These are phyloP conservation scores for Agrochola circellaris DNA, from an alignment of 2,888 invertebrate species.

Conservation along the genomic window DNA sequence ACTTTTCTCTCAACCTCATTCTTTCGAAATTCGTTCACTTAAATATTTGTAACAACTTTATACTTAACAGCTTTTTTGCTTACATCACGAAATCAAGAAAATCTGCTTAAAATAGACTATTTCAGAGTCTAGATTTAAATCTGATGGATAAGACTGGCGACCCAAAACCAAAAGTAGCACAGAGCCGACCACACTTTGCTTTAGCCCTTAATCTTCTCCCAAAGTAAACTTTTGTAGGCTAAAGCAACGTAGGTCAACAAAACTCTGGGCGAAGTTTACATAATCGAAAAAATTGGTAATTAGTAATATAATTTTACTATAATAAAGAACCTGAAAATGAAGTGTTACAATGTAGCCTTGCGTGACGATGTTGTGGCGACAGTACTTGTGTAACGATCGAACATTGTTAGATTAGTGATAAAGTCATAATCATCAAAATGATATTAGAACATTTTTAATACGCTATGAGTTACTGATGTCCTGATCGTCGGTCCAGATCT, in stretches of 20 bases:
- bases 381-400: neutral
- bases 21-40: neutral
- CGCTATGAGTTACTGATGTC: neutral
- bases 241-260: constrained; percentile 49
- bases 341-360: constrained; percentile 15
- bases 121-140: constrained; percentile 51
- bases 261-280: constrained; percentile 41
- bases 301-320: constrained; percentile 17
- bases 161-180: constrained; percentile 50
- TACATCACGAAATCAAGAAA: neutral
- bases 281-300: constrained; percentile 31
- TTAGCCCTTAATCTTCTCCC: constrained; percentile 55
- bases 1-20: neutral
- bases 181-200: constrained; percentile 55
- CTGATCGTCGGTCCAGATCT: neutral
- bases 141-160: constrained; percentile 38
- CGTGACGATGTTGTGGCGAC: no score
- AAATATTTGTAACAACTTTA: neutral
- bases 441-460: constrained; percentile 2
- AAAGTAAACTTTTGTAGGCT: constrained; percentile 52
- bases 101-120: neutral
- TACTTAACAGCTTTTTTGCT: neutral
- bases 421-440: constrained; percentile 10
- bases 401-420: constrained; percentile 6
- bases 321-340: constrained; percentile 4